Conservation (phyloP, 92 coral and sea anemone genomes). For the Nematostella vectensis region DNA sequence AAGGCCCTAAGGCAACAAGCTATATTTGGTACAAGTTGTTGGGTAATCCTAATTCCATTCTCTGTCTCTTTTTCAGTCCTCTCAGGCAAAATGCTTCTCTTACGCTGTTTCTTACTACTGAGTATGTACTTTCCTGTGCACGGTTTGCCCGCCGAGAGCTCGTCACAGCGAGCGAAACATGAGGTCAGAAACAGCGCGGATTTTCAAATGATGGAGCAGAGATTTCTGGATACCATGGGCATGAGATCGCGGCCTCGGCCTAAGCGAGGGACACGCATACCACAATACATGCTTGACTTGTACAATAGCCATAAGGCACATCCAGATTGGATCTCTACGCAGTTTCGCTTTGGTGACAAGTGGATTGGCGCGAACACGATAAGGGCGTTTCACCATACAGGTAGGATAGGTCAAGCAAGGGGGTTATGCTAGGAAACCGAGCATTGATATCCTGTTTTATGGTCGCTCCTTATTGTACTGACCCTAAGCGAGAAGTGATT, state of each 20-base stretch:
- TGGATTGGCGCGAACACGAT: conserved; percentile 89
- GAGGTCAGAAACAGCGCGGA: conserved; percentile 25
- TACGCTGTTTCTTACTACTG: conserved; percentile 49
- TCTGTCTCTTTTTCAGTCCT: too few relatives aligned
- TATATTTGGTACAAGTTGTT: too few relatives aligned
- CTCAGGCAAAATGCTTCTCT: too few relatives aligned
- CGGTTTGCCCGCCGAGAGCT: conserved; percentile 7
- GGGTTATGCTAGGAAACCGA: too few relatives aligned
- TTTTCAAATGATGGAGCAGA: conserved; percentile 56
- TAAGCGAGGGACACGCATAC: conserved; percentile 43
- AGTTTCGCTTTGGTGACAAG: conserved; percentile 60
- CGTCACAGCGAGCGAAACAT: neutral
- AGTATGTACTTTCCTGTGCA: conserved; percentile 31
- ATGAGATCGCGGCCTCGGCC: conserved; percentile 61
- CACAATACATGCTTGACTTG: conserved; percentile 74
- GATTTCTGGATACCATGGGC: conserved; percentile 61
- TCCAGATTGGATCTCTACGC: conserved; percentile 82
- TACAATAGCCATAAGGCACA: conserved; percentile 65
- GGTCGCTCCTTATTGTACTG: too few relatives aligned
- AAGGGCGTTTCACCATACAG: conserved; percentile 72
- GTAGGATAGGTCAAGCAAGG: conserved; percentile 51
- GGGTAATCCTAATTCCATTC: too few relatives aligned
- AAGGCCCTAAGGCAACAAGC: too few relatives aligned
- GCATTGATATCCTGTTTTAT: too few relatives aligned
- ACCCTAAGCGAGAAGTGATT: too few relatives aligned